A percentile compares a stretch with the other conserved stretches of the same genome.
phyloP scores from a whole-genome alignment of 2,888 invertebrate genomes.

The Coelopa pilipes region DNA sequence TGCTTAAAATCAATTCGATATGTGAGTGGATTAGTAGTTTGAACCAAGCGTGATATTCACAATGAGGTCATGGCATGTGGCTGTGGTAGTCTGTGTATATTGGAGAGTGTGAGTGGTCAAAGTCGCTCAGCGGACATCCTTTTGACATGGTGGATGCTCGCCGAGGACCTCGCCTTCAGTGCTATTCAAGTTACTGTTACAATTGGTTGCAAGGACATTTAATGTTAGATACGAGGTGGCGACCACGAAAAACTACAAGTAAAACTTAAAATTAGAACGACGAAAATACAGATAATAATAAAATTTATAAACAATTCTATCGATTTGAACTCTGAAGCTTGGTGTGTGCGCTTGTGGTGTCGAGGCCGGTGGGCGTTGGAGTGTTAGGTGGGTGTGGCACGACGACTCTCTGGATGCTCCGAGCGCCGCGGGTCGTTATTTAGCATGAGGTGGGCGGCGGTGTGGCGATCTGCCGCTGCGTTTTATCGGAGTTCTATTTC shows the following conservation, averaged over 20 bases:
- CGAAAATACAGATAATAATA: neutral
- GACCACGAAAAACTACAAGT: neutral
- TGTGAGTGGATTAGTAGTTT: too few species aligned
- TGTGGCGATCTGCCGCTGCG: neutral
- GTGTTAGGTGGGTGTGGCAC: conserved; percentile 4
- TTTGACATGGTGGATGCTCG: too few species aligned
- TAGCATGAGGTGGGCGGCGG: neutral
- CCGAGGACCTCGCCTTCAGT: too few species aligned
- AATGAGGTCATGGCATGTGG: neutral
- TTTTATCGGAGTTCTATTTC: too few species aligned
- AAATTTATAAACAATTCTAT: conserved; percentile 2
- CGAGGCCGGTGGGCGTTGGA: conserved; percentile 33
- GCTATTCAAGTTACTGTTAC: neutral
- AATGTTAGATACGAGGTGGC: neutral
- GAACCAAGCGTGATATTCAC: neutral
- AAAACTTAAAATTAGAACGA: conserved; percentile 13
- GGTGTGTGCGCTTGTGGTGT: conserved; percentile 15
- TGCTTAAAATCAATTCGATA: too few species aligned
- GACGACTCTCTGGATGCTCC: too few species aligned
- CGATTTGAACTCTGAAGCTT: conserved; percentile 57
- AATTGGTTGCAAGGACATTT: neutral
- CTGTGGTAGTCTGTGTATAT: neutral
- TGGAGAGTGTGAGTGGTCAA: too few species aligned
- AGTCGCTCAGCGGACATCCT: too few species aligned
- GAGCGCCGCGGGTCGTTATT: neutral